Conservation (phyloP, 2,888 invertebrate species). For the Therioaphis trifolii region DNA sequence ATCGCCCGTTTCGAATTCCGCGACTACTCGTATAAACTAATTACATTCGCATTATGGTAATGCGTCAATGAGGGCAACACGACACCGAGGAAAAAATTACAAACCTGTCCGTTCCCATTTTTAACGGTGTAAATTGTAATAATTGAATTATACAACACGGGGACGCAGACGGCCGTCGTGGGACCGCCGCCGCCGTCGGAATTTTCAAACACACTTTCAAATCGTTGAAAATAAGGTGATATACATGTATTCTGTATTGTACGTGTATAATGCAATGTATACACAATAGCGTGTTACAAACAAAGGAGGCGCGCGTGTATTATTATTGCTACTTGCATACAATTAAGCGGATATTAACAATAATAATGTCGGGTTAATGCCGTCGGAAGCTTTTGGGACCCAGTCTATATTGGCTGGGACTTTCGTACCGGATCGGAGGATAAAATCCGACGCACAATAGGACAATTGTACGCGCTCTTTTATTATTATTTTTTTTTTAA, state of each 20-base stretch:
- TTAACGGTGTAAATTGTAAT: neutral
- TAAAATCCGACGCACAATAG: constrained; percentile 25
- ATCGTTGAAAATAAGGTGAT: neutral
- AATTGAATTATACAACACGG: neutral
- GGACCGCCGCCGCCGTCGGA: neutral
- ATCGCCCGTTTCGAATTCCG: constrained; percentile 51
- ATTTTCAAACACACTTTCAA: neutral
- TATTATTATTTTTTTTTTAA: neutral
- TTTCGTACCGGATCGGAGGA: constrained; percentile 14
- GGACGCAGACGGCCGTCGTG: neutral
- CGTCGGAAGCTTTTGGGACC: constrained; percentile 18
- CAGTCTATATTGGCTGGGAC: neutral
- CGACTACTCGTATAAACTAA: constrained; percentile 27
- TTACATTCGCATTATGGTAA: constrained; percentile 53
- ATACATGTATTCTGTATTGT: neutral
- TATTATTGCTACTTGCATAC: neutral
- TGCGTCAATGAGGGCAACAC: neutral
- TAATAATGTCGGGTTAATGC: constrained; percentile 8
- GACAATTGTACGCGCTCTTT: neutral
- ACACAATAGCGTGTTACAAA: too few relatives aligned
- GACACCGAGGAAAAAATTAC: neutral
- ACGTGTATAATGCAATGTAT: too few relatives aligned
- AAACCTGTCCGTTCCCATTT: neutral
- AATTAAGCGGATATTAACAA: constrained; percentile 54
- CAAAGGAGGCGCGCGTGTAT: neutral